Conservation (phyloP, 2,797 vertebrate species). For the Serranus cabrilla region DNA sequence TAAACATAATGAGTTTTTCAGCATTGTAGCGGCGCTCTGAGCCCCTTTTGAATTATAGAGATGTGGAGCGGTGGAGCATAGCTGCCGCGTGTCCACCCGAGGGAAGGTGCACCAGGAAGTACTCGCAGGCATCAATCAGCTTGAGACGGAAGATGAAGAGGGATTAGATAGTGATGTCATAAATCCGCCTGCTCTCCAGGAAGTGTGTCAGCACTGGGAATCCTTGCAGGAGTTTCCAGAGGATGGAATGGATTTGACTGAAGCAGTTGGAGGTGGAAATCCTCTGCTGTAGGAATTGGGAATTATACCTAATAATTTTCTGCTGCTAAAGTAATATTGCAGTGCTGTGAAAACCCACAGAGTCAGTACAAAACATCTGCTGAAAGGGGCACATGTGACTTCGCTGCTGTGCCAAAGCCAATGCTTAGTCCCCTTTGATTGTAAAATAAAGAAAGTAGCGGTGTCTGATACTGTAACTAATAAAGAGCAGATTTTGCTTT, state of each 20-base stretch:
- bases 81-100: constrained; percentile 63
- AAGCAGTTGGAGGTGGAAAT: constrained; percentile 64
- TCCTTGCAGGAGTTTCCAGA: constrained; percentile 69
- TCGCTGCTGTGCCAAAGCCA: constrained; percentile 69
- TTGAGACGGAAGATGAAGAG: constrained; percentile 60
- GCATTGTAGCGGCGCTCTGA: constrained; percentile 68
- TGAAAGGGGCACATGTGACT: constrained; percentile 52
- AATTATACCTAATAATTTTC: constrained; percentile 73
- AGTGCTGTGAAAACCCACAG: constrained; percentile 52
- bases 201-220: constrained; percentile 73
- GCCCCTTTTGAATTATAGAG: constrained; percentile 78
- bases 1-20: constrained; percentile 85
- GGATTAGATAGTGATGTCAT: constrained; percentile 79
- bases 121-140: constrained; percentile 71
- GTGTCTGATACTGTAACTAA: constrained; percentile 60
- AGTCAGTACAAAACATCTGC: constrained; percentile 70
- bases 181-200: constrained; percentile 74
- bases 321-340: constrained; percentile 58
- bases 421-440: constrained; percentile 64
- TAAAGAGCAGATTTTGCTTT: constrained; percentile 66
- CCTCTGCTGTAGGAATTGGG: constrained; percentile 53
- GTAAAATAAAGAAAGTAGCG: constrained; percentile 58
- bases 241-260: constrained; percentile 71
- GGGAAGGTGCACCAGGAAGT: constrained; percentile 73
- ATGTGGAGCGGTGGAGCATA: constrained; percentile 61